A percentile compares a stretch with the other conserved stretches of the same genome.
Conservation (phyloP, 2,113 vertebrate species). For the Hippocampus zosterae region DNA sequence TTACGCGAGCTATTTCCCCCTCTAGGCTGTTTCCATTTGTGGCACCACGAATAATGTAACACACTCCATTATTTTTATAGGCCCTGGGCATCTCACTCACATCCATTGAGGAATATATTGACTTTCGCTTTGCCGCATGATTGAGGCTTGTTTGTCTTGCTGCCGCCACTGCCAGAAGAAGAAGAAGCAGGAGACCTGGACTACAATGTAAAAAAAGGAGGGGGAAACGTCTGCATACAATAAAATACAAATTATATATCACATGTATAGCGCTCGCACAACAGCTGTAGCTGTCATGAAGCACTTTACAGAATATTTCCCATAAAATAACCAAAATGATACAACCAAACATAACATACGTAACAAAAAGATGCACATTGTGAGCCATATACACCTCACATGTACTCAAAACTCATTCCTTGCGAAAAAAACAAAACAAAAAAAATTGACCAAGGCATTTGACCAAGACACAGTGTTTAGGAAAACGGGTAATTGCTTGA, state of each 20-base stretch:
- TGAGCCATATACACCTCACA: background rate
- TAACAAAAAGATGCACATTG: background rate
- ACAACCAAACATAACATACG: no score
- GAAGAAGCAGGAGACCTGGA: background rate
- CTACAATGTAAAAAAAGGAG: background rate
- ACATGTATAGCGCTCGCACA: no score
- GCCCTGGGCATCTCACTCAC: slow-evolving; percentile 55
- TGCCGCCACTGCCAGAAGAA: slow-evolving; percentile 10
- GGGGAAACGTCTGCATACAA: background rate
- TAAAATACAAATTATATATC: background rate
- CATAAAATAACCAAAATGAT: no score
- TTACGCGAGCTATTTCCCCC: slow-evolving; percentile 56
- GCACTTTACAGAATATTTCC: no score
- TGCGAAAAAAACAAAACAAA: no score
- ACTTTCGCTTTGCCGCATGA: slow-evolving; percentile 63
- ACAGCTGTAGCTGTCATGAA: no score
- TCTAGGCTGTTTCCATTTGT: slow-evolving; percentile 60
- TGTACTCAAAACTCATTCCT: no score
- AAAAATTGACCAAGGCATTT: no score
- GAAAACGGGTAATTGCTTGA: no score
- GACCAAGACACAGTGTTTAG: no score
- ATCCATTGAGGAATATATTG: slow-evolving; percentile 68
- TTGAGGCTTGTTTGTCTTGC: slow-evolving; percentile 63
- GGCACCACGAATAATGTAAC: slow-evolving; percentile 60
- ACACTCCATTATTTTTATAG: slow-evolving; percentile 68